A percentile compares a stretch with the other conserved stretches of the same genome.
Conservation (phyloP, 2,113 vertebrate genomes). For the Tapirus terrestris region DNA sequence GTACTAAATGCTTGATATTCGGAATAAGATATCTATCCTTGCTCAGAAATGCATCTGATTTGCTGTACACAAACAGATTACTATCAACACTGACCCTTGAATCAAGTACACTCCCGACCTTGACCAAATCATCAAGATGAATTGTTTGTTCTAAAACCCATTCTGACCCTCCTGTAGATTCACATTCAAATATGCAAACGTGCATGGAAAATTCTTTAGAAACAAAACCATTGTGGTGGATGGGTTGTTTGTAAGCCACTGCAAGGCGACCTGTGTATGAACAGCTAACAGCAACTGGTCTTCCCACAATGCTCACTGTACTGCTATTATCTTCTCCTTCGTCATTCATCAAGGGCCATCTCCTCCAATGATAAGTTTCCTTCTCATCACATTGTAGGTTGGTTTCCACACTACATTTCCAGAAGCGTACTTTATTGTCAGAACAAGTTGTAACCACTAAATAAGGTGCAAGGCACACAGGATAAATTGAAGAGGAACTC, state of each 20-base stretch:
- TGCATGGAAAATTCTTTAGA: slow-evolving; percentile 98
- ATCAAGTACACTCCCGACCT: slow-evolving; percentile 93
- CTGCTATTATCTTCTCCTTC: slow-evolving; percentile 95
- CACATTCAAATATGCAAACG: slow-evolving; percentile 98
- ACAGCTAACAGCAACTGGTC: slow-evolving; percentile 97
- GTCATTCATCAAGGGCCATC: slow-evolving; percentile 97
- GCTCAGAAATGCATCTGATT: slow-evolving; percentile 94
- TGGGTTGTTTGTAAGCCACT: slow-evolving; percentile 94
- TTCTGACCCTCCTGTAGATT: slow-evolving; percentile 98
- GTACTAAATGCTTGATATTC: slow-evolving; percentile 97
- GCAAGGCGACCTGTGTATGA: slow-evolving; percentile 98
- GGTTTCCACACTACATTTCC: slow-evolving; percentile 93
- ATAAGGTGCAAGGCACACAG: slow-evolving; percentile 98
- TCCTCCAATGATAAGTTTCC: slow-evolving; percentile 92
- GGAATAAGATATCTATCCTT: slow-evolving; percentile 91
- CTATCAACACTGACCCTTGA: slow-evolving; percentile 97
- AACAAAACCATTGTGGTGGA: slow-evolving; percentile 87
- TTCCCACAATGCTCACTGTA: slow-evolving; percentile 92
- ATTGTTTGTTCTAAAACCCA: slow-evolving; percentile 99
- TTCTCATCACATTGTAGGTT: slow-evolving; percentile 78
- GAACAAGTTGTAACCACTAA: slow-evolving; percentile 98
- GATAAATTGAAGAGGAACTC: slow-evolving; percentile 99
- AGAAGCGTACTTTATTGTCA: slow-evolving; percentile 96
- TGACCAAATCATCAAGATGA: slow-evolving; percentile 95
- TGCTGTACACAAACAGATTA: slow-evolving; percentile 98